Conservation (phyloP, 37 sponge, comb jelly and placozoan species). For the Halisarca cf. caerulea region DNA sequence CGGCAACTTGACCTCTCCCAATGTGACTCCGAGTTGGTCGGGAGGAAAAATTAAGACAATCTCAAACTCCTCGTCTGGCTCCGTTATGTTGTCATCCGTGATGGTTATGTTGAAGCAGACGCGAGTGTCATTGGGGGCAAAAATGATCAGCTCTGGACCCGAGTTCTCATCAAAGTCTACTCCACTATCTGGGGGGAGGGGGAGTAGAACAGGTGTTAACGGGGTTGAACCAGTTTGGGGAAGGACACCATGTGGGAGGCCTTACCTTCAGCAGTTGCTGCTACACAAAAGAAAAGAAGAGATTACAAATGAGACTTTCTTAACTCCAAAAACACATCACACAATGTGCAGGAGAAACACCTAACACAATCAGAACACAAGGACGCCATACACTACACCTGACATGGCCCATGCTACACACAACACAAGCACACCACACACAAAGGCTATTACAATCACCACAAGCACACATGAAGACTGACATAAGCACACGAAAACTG, state of each 20-base stretch:
- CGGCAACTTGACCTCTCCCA: background rate
- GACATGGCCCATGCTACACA: too few relatives aligned
- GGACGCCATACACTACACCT: background rate
- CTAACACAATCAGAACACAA: too few relatives aligned
- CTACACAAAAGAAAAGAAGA: background rate
- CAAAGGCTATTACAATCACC: background rate
- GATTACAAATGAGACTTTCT: too few relatives aligned
- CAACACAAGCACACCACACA: background rate
- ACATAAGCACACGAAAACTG: background rate
- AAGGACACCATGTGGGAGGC: too few relatives aligned
- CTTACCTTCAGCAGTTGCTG: background rate
- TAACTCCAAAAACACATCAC: too few relatives aligned
- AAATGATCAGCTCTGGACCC: too few relatives aligned
- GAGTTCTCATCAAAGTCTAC: too few relatives aligned
- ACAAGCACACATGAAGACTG: background rate
- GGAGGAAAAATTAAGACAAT: background rate
- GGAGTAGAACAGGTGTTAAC: too few relatives aligned
- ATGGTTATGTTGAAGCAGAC: conserved; percentile 5
- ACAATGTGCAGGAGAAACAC: too few relatives aligned
- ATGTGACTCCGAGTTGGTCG: background rate
- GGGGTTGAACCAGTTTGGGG: too few relatives aligned
- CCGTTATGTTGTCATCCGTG: conserved; percentile 29
- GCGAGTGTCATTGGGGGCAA: too few relatives aligned
- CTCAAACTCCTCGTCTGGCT: conserved; percentile 21
- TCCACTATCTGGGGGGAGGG: too few relatives aligned